These are phyloP conservation scores for Entomobrya proxima DNA, from an alignment of 2,888 invertebrate species.

Conservation along the genomic window DNA sequence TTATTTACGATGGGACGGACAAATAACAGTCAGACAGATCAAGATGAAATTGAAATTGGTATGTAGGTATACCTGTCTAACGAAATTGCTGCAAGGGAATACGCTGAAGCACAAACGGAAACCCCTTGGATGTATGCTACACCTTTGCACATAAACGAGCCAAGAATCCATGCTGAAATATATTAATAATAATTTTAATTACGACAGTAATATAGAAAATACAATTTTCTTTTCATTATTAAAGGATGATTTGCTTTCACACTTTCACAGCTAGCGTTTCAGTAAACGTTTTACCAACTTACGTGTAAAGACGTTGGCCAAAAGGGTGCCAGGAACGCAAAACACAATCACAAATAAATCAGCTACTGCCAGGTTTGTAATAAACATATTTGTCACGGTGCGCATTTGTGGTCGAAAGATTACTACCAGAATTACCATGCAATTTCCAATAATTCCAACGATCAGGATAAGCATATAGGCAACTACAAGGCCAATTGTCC, in stretches of 20 bases:
- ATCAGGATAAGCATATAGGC: conserved; percentile 77
- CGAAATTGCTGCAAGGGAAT: conserved; percentile 79
- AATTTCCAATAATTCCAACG: conserved; percentile 76
- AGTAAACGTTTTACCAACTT: too few species aligned
- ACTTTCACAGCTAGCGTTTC: too few species aligned
- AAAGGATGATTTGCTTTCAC: neutral
- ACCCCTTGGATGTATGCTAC: conserved; percentile 79
- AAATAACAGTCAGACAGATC: neutral
- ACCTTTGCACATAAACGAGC: conserved; percentile 78
- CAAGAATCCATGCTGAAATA: conserved; percentile 78
- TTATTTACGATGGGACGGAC: neutral
- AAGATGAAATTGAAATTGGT: conserved; percentile 40
- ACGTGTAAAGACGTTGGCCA: conserved; percentile 78
- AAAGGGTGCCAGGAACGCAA: conserved; percentile 78
- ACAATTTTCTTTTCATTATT: neutral
- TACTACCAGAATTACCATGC: conserved; percentile 75
- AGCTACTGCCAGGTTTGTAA: conserved; percentile 77
- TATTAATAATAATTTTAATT: neutral
- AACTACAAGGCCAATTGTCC: conserved; percentile 76
- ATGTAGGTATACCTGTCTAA: conserved; percentile 77
- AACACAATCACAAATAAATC: conserved; percentile 78
- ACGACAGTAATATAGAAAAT: neutral
- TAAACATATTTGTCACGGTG: conserved; percentile 78
- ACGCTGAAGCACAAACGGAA: conserved; percentile 79
- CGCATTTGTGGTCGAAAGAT: conserved; percentile 76